phyloP scores from a whole-genome alignment of 2,888 invertebrate genomes.

The Diabrotica balteata region DNA sequence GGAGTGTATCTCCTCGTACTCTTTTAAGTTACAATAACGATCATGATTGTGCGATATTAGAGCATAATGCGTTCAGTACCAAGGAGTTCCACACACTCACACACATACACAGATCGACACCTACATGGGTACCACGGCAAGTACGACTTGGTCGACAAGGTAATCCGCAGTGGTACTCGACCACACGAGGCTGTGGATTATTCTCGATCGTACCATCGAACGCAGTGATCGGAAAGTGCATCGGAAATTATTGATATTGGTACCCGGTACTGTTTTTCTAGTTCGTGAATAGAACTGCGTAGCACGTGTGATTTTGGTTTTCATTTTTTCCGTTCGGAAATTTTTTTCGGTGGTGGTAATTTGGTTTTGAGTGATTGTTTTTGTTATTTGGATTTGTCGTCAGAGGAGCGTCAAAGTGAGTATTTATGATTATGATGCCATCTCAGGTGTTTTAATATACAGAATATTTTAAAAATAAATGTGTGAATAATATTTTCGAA shows the following conservation, averaged over 20 bases:
- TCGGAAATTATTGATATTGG: not conserved
- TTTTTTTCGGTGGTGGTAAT: not conserved
- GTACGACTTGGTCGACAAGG: constrained; percentile 36
- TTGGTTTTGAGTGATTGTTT: not conserved
- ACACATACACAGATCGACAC: constrained; percentile 36
- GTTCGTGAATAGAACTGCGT: not conserved
- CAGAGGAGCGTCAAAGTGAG: too few species aligned
- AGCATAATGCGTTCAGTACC: constrained; percentile 11
- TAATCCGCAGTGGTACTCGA: constrained; percentile 36
- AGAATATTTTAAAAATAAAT: too few species aligned
- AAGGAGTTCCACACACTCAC: constrained; percentile 24
- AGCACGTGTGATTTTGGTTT: constrained; percentile 1
- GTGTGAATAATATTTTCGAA: too few species aligned
- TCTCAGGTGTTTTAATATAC: too few species aligned
- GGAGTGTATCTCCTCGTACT: constrained; percentile 5
- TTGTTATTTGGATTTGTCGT: too few species aligned
- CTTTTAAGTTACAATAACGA: constrained; percentile 11
- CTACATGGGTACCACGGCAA: constrained; percentile 31
- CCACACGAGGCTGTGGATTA: constrained; percentile 31
- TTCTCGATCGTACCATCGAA: constrained; percentile 34
- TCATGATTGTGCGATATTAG: constrained; percentile 12
- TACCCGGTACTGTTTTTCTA: constrained; percentile 10
- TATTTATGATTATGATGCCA: too few species aligned
- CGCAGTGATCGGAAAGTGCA: constrained; percentile 19
- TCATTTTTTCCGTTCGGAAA: not conserved